phyloP scores from a whole-genome alignment of 2,113 vertebrate species.

The Pagrus major region DNA sequence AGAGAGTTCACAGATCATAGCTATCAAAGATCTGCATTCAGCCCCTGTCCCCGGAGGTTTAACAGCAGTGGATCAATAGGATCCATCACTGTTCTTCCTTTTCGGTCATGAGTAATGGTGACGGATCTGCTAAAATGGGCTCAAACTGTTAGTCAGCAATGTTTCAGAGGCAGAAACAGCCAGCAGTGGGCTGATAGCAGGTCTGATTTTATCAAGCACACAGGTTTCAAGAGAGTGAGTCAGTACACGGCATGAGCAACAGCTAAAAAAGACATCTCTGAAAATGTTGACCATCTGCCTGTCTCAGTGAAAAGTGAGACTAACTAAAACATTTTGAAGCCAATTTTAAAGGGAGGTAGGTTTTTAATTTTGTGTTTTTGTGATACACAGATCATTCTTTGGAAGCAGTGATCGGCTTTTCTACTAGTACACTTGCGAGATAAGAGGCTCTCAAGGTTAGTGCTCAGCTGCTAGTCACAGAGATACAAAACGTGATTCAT shows the following conservation, averaged over 20 bases:
- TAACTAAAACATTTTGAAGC: neutral
- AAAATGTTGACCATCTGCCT: neutral
- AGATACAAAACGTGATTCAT: constrained; percentile 9
- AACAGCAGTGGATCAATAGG: neutral
- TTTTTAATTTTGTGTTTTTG: neutral
- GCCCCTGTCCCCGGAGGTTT: neutral
- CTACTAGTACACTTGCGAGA: neutral
- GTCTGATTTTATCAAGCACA: constrained; percentile 11
- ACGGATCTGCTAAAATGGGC: neutral
- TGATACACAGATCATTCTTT: neutral
- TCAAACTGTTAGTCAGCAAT: constrained; percentile 11
- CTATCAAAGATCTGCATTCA: neutral
- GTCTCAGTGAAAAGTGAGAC: constrained; percentile 4
- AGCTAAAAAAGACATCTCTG: constrained; percentile 21
- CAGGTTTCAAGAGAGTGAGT: constrained; percentile 23
- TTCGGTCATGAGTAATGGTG: neutral
- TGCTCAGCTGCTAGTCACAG: neutral
- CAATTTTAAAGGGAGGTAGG: neutral
- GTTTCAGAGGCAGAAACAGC: neutral
- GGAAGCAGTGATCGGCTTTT: neutral
- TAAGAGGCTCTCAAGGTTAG: constrained; percentile 1
- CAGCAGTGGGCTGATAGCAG: constrained; percentile 1
- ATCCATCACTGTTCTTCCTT: neutral
- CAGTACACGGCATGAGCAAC: constrained; percentile 8
- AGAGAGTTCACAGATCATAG: constrained; percentile 13